Percentiles rank a stretch among this genome's conserved stretches.
Evolutionary conservation across 2,113 vertebrate genomes (phyloP).

Genomic region (Sinocyclocheilus anophthalmus): DNA sequence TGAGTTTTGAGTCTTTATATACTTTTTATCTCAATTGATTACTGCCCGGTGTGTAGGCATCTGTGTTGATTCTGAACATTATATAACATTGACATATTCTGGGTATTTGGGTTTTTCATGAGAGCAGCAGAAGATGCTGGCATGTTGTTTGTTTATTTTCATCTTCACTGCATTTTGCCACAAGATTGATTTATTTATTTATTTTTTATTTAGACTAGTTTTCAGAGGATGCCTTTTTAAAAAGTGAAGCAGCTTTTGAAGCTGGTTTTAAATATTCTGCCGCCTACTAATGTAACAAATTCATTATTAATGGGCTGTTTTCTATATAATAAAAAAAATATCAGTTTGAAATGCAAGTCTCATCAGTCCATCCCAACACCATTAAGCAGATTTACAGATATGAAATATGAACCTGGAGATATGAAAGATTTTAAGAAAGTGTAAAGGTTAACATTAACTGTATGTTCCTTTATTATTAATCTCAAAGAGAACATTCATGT

Average conservation of each 20-base stretch:
- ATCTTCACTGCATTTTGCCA: conserved; percentile 23
- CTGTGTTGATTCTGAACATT: neutral
- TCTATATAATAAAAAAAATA: conserved; percentile 44
- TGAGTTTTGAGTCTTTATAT: neutral
- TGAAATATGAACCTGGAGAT: conserved; percentile 10
- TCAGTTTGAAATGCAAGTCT: conserved; percentile 27
- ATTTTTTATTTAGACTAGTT: neutral
- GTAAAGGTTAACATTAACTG: neutral
- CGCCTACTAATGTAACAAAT: conserved; percentile 39
- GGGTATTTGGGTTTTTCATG: conserved; percentile 24
- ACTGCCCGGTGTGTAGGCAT: conserved; percentile 9
- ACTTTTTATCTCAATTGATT: neutral
- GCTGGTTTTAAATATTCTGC: conserved; percentile 42
- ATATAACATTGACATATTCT: neutral
- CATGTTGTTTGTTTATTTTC: conserved; percentile 38
- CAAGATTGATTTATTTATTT: neutral
- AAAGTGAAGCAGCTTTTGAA: conserved; percentile 40
- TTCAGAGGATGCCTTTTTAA: conserved; percentile 33
- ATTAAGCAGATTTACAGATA: conserved; percentile 10
- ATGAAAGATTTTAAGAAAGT: neutral
- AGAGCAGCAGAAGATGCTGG: conserved; percentile 17
- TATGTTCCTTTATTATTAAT: neutral
- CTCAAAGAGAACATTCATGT: neutral
- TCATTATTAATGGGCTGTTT: conserved; percentile 38
- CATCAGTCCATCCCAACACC: neutral